Evolutionary conservation across 2,113 vertebrate genomes (phyloP), one percentile per base, ranked within the genome.

Genomic region (Galeopterus variegatus): DNA sequence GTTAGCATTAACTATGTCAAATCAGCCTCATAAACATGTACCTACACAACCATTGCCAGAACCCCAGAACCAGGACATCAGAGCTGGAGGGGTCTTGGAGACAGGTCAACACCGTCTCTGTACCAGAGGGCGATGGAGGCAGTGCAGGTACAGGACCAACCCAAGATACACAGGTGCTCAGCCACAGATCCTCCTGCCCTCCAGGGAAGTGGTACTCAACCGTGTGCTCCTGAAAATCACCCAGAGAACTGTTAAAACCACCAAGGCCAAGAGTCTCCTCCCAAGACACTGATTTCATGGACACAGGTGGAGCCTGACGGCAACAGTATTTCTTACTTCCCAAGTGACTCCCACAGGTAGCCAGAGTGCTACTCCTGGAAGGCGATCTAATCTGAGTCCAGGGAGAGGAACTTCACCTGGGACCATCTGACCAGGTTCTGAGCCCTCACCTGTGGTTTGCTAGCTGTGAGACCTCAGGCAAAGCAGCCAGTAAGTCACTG

Each of bases 21-120:
- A 58, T 76, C 94, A 88, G 45, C 41, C 41, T 90, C 69, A 17
- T 26, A 79, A 92, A 85, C 65, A 82, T 15, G 60, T 5, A 95
- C 21, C 75, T 33, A 8, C 48, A 60, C 19, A 56, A 18, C 56
- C 56, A 50, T 15, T 76, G 58, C 31, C 56, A 67, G 81, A 88
- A 31, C 36, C 19, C 69, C 19, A 41, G 64, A 73, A 86, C 72
- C 50, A 14, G 80, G 83, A 50, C 8, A 4, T 76, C 2, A 1
- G 54, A 41, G 36, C 33, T 19, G 23, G 62, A 79, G 36, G 48
- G 23, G 24, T 54, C 73, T 56, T 90, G 19, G 14, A 81, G 60
- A 50, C 41, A 65, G 80, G 28, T 67, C 31, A 70, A 26, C 28
- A 17, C 41, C 11, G 17, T 88, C 84, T 11, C 23, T 58, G 8